Conservation (phyloP, 2,113 vertebrate genomes). For the Megaceryle torquata region DNA sequence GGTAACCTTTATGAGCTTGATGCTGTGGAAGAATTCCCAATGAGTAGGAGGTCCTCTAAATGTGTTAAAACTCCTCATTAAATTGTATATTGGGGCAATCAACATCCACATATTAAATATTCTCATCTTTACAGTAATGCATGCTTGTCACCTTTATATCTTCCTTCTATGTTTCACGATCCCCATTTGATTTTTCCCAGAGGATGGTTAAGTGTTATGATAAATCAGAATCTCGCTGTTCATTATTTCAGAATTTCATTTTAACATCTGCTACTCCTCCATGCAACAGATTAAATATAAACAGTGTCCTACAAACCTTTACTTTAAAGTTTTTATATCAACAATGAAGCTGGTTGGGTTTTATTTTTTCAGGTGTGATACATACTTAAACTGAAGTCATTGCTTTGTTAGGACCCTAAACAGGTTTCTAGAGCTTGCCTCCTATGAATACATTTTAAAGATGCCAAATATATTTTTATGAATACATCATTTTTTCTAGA, state of each 20-base stretch:
- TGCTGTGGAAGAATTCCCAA: conserved; percentile 30
- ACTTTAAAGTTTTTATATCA: not conserved
- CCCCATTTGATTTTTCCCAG: not conserved
- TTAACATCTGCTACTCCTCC: not conserved
- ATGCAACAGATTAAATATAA: not conserved
- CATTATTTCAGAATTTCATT: not conserved
- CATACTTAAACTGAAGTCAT: not conserved
- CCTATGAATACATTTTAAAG: not conserved
- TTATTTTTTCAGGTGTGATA: not conserved
- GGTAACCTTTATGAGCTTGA: conserved; percentile 24
- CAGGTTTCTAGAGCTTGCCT: not conserved
- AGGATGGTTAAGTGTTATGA: not conserved
- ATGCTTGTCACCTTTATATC: conserved; percentile 2
- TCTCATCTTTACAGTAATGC: not conserved
- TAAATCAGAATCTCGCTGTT: conserved; percentile 8
- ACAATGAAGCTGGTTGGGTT: not conserved
- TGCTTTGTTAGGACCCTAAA: not conserved
- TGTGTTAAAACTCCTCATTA: conserved; percentile 39
- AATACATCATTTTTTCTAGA: not conserved
- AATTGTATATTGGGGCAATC: conserved; percentile 42
- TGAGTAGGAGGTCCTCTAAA: conserved; percentile 22
- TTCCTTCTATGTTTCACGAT: not conserved
- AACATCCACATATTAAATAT: conserved; percentile 17
- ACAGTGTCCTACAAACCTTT: not conserved
- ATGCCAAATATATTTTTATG: not conserved